Percentiles rank a stretch among this genome's conserved stretches.
phyloP scores from a whole-genome alignment of 2,888 invertebrate species.

The Toxonevra muliebris region DNA sequence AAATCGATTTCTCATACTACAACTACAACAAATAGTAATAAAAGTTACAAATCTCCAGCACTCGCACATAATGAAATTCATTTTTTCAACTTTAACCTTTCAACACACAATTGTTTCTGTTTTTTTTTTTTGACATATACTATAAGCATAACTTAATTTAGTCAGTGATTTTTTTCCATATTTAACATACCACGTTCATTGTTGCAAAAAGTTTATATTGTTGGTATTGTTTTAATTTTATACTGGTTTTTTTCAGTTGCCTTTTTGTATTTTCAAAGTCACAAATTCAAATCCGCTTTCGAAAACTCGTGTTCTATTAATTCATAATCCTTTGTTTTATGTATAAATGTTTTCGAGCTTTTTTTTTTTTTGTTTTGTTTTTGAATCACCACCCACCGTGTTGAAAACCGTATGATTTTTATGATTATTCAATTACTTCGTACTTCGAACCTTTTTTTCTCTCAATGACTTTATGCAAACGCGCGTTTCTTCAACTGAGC shows the following conservation, averaged over 20 bases:
- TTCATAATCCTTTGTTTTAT: not conserved
- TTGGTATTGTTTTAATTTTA: constrained; percentile 8
- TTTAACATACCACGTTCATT: constrained; percentile 54
- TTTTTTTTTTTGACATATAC: too few species aligned
- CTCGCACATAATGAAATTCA: too few species aligned
- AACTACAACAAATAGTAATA: too few species aligned
- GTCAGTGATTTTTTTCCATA: too few species aligned
- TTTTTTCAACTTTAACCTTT: too few species aligned
- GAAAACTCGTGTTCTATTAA: not conserved
- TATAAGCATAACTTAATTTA: too few species aligned
- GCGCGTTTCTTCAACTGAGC: constrained; percentile 55
- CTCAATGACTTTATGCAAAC: constrained; percentile 47
- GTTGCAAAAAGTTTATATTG: constrained; percentile 33
- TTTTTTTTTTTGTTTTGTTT: constrained; percentile 1
- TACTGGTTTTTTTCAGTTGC: constrained; percentile 16
- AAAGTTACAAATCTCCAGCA: too few species aligned
- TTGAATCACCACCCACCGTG: too few species aligned
- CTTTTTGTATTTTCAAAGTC: not conserved
- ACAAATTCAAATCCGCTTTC: not conserved
- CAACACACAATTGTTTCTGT: too few species aligned
- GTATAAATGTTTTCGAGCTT: not conserved
- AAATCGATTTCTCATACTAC: too few species aligned
- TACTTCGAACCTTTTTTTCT: constrained; percentile 4
- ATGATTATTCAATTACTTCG: not conserved
- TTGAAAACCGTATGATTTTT: constrained; percentile 8